These are phyloP conservation scores for Latrodectus elegans DNA, from an alignment of 2,888 invertebrate species.

Conservation along the genomic window DNA sequence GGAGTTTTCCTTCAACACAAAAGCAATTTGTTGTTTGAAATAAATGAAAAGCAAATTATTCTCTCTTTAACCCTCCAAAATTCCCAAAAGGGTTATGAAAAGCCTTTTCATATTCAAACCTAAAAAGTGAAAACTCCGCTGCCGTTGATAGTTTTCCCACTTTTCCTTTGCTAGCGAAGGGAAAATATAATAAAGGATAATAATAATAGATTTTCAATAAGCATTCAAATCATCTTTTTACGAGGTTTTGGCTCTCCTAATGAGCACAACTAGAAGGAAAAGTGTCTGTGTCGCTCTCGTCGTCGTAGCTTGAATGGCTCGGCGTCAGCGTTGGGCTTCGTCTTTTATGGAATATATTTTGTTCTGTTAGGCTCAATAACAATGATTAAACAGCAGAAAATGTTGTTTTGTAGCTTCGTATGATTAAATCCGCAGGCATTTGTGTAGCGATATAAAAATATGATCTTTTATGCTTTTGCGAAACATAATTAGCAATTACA, in stretches of 20 bases:
- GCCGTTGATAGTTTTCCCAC: slow-evolving; percentile 3
- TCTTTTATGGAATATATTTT: slow-evolving; percentile 30
- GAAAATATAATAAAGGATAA: background rate
- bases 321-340: slow-evolving; percentile 20
- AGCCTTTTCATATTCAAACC: slow-evolving; percentile 46
- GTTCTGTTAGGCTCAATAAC: too few species aligned
- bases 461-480: too few species aligned
- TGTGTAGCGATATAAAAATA: too few species aligned
- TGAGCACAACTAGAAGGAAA: slow-evolving; percentile 21
- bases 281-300: slow-evolving; percentile 20
- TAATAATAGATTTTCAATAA: slow-evolving; percentile 57
- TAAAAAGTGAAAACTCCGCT: background rate
- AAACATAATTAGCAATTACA: too few species aligned
- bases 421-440: too few species aligned
- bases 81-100: slow-evolving; percentile 57
- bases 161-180: background rate
- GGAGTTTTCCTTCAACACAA: slow-evolving; percentile 24
- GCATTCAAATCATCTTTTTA: slow-evolving; percentile 56
- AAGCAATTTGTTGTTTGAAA: slow-evolving; percentile 49
- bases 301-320: slow-evolving; percentile 10
- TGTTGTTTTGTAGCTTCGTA: too few species aligned
- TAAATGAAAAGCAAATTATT: slow-evolving; percentile 57
- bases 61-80: slow-evolving; percentile 12
- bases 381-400: too few species aligned
- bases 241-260: slow-evolving; percentile 35